phyloP scores from a whole-genome alignment of 2,888 invertebrate genomes.

The Unio pictorum region DNA sequence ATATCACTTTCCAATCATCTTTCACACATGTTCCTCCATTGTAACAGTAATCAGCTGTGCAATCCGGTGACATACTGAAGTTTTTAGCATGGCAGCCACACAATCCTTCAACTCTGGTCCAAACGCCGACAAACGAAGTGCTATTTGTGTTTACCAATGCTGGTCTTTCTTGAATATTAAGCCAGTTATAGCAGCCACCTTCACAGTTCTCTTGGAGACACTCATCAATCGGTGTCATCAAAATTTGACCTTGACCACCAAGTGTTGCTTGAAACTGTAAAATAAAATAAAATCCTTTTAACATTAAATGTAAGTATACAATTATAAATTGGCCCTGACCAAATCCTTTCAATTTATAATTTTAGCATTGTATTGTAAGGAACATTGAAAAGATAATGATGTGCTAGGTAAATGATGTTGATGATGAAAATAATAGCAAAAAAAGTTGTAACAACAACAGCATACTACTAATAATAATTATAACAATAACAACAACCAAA shows the following conservation, averaged over 20 bases:
- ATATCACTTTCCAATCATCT: conserved; percentile 50
- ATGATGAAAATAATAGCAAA: no score
- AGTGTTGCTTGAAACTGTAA: conserved; percentile 87
- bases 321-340: neutral
- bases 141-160: conserved; percentile 95
- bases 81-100: conserved; percentile 74
- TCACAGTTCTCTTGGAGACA: conserved; percentile 66
- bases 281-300: neutral
- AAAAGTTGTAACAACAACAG: no score
- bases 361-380: no score
- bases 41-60: conserved; percentile 80
- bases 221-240: conserved; percentile 93
- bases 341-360: neutral
- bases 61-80: conserved; percentile 89
- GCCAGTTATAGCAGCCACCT: conserved; percentile 93
- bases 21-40: conserved; percentile 94
- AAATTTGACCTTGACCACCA: conserved; percentile 91
- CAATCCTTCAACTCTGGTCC: conserved; percentile 91
- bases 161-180: conserved; percentile 75
- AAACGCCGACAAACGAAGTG: conserved; percentile 95
- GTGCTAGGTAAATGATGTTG: no score
- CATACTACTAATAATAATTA: no score
- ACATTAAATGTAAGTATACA: neutral
- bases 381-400: no score
- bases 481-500: no score